Percentiles rank a stretch among this genome's conserved stretches.
Conservation (phyloP, 1,140 invertebrate species). For the Achroia grisella region DNA sequence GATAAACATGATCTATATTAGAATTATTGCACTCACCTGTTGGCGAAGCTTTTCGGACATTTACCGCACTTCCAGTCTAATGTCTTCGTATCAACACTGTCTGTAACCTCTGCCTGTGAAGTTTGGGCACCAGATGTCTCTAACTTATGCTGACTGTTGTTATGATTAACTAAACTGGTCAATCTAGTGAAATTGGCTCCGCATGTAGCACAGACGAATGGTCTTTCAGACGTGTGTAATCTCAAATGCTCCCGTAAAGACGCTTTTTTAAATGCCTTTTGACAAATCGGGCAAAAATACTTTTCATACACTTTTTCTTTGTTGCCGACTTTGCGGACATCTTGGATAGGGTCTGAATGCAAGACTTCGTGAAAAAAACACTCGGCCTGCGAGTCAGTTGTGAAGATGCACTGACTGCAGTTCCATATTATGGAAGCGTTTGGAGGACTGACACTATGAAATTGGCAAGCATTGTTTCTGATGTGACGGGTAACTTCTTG, state of each 20-base stretch:
- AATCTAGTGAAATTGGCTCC: slow-evolving; percentile 78
- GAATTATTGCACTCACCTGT: slow-evolving; percentile 25
- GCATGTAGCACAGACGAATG: slow-evolving; percentile 79
- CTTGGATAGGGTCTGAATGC: slow-evolving; percentile 65
- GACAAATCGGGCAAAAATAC: slow-evolving; percentile 79
- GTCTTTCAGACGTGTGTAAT: slow-evolving; percentile 85
- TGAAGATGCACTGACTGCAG: slow-evolving; percentile 63
- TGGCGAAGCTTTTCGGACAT: slow-evolving; percentile 36
- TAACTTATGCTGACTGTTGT: slow-evolving; percentile 59
- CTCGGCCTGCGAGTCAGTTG: slow-evolving; percentile 73
- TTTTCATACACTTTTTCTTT: slow-evolving; percentile 54
- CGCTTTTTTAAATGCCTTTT: slow-evolving; percentile 80
- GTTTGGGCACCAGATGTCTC: slow-evolving; percentile 7
- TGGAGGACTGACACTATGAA: slow-evolving; percentile 24
- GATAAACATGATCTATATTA: background rate
- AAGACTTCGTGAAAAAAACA: slow-evolving; percentile 79
- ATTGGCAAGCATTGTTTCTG: slow-evolving; percentile 73
- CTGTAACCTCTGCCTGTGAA: slow-evolving; percentile 12
- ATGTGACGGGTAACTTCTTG: slow-evolving; percentile 84
- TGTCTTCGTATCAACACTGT: background rate
- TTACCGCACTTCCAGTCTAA: slow-evolving; percentile 24
- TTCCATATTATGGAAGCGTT: slow-evolving; percentile 55
- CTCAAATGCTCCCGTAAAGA: slow-evolving; percentile 81
- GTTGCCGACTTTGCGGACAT: slow-evolving; percentile 33
- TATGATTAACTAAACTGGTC: slow-evolving; percentile 75